Percentiles rank a stretch among this genome's conserved stretches.
Conservation (phyloP, 2,888 invertebrate species). For the Polylopha cassiicola region DNA sequence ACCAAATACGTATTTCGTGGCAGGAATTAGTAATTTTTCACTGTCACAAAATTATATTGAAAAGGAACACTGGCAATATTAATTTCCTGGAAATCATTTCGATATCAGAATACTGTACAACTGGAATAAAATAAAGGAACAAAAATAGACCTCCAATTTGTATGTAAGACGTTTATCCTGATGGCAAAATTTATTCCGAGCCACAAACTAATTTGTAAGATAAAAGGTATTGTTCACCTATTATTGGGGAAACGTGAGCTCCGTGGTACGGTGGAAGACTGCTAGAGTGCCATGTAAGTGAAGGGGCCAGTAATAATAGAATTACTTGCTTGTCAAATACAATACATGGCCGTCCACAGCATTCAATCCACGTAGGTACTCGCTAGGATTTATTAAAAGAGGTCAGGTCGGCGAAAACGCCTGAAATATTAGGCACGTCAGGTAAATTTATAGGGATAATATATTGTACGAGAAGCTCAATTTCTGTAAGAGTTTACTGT, state of each 20-base stretch:
- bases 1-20: no score
- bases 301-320: conserved; percentile 32
- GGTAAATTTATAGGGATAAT: conserved; percentile 74
- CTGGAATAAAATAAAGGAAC: background rate
- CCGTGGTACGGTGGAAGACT: conserved; percentile 9
- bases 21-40: no score
- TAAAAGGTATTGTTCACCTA: conserved; percentile 21
- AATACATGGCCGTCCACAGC: conserved; percentile 23
- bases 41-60: no score
- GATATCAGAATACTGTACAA: background rate
- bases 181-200: conserved; percentile 11
- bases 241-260: conserved; percentile 17
- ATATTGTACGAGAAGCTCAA: conserved; percentile 63
- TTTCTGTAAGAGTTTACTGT: conserved; percentile 59
- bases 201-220: conserved; percentile 15
- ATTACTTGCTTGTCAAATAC: conserved; percentile 31
- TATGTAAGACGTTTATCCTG: conserved; percentile 4
- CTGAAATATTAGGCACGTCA: conserved; percentile 72
- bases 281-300: conserved; percentile 16
- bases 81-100: conserved; percentile 6
- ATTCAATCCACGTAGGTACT: conserved; percentile 36
- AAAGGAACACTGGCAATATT: no score
- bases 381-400: conserved; percentile 64
- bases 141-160: conserved; percentile 4
- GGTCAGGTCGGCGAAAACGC: conserved; percentile 66